These are phyloP conservation scores for Athalia cordata DNA, from an alignment of 2,888 invertebrate genomes.

Conservation along the genomic window DNA sequence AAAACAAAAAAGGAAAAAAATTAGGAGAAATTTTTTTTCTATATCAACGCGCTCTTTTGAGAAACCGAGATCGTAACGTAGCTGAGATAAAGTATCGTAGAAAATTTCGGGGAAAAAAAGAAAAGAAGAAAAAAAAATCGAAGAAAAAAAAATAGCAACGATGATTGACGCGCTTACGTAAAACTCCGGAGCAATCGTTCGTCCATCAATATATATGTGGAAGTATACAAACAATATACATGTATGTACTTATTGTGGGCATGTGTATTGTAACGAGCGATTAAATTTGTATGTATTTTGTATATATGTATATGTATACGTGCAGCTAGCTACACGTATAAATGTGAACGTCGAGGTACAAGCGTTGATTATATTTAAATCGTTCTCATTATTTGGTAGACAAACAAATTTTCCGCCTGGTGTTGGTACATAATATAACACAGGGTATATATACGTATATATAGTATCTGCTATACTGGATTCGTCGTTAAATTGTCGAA, in stretches of 20 bases:
- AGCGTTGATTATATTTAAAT: background rate
- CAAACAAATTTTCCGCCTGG: background rate
- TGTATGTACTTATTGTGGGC: background rate
- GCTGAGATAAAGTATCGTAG: too few relatives aligned
- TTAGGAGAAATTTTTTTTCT: too few relatives aligned
- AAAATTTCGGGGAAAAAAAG: conserved; percentile 17
- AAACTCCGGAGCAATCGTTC: background rate
- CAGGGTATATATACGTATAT: background rate
- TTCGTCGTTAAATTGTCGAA: conserved; percentile 11
- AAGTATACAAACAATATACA: background rate
- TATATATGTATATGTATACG: too few relatives aligned
- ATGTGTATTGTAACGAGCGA: too few relatives aligned
- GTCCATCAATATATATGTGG: background rate
- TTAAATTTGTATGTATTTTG: too few relatives aligned
- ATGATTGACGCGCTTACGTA: conserved; percentile 6
- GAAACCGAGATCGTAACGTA: too few relatives aligned
- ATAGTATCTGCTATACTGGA: background rate
- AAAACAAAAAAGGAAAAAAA: too few relatives aligned
- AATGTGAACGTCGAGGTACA: too few relatives aligned
- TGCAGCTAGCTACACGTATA: too few relatives aligned
- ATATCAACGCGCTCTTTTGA: too few relatives aligned
- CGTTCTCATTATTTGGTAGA: background rate
- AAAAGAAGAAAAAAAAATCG: conserved; percentile 45
- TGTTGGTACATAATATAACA: background rate
- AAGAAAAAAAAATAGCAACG: conserved; percentile 46